These are phyloP conservation scores for Apeira syringaria DNA, from an alignment of 2,888 invertebrate species.

Conservation along the genomic window DNA sequence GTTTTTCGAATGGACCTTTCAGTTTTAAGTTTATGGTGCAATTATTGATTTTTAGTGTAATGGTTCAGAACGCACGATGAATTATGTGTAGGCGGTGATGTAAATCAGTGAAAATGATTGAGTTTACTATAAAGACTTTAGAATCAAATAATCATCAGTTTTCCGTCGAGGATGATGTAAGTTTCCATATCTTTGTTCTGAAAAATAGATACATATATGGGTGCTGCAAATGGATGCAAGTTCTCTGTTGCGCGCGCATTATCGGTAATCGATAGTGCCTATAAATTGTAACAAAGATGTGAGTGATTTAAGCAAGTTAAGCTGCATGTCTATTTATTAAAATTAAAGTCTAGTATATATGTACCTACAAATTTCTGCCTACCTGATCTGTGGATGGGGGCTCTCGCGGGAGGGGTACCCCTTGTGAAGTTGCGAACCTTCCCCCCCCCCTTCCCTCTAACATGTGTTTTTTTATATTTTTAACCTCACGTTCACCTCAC, in stretches of 20 bases:
- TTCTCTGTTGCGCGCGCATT: constrained; percentile 6
- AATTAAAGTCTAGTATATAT: no score
- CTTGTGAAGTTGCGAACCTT: no score
- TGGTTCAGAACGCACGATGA: constrained; percentile 15
- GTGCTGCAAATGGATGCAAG: constrained; percentile 8
- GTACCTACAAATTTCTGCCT: no score
- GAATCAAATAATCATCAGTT: constrained; percentile 94
- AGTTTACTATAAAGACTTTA: constrained; percentile 94
- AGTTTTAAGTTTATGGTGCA: constrained; percentile 13
- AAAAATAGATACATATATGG: not conserved
- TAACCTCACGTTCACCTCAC: no score
- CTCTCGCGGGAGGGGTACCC: no score
- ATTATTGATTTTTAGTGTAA: constrained; percentile 23
- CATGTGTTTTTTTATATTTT: no score
- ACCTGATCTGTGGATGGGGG: no score
- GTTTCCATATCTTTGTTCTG: constrained; percentile 39
- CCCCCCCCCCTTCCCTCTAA: no score
- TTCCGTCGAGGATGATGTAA: constrained; percentile 92
- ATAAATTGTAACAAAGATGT: no score
- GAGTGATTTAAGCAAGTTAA: no score
- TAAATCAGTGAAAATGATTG: constrained; percentile 84
- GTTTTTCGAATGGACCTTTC: not conserved
- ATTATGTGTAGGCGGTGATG: constrained; percentile 7
- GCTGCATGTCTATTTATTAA: no score
- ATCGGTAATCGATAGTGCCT: constrained; percentile 1